Evolutionary conservation across 2,888 invertebrate species (phyloP).

Genomic region (Sesia bembeciformis): DNA sequence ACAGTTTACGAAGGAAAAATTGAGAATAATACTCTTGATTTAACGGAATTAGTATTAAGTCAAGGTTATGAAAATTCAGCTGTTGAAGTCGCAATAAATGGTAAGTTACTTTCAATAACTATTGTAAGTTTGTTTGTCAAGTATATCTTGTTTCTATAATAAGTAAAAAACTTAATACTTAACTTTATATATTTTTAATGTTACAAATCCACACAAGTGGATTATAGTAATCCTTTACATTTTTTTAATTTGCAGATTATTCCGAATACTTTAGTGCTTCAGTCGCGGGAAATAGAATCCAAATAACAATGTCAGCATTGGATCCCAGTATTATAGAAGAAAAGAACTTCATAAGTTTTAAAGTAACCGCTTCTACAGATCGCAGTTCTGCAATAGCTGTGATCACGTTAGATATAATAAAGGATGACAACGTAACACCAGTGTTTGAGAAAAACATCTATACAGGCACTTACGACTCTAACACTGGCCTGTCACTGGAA

Average conservation of each 20-base stretch:
- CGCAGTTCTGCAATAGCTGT: constrained; percentile 25
- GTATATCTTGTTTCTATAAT: no score
- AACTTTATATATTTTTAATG: not conserved
- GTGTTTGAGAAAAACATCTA: constrained; percentile 38
- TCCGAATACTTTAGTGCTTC: constrained; percentile 23
- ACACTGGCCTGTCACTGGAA: constrained; percentile 27
- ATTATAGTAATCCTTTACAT: not conserved
- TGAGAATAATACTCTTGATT: constrained; percentile 25
- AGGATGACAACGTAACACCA: constrained; percentile 43
- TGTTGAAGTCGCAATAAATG: constrained; percentile 17
- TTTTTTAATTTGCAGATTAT: constrained; percentile 25
- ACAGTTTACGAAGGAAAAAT: constrained; percentile 35
- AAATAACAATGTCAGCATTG: constrained; percentile 30
- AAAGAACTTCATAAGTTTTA: constrained; percentile 34
- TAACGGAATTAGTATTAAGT: constrained; percentile 24
- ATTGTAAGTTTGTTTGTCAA: no score
- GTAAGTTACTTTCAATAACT: constrained; percentile 2
- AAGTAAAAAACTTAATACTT: not conserved
- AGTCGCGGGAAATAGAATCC: constrained; percentile 24
- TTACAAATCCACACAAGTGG: no score
- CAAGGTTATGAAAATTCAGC: constrained; percentile 31
- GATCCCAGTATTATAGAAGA: constrained; percentile 23
- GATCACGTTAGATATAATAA: constrained; percentile 42
- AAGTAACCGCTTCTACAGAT: constrained; percentile 28
- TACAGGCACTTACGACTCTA: constrained; percentile 28